Evolutionary conservation across 2,797 vertebrate species (phyloP).

Genomic region (Melanogrammus aeglefinus): DNA sequence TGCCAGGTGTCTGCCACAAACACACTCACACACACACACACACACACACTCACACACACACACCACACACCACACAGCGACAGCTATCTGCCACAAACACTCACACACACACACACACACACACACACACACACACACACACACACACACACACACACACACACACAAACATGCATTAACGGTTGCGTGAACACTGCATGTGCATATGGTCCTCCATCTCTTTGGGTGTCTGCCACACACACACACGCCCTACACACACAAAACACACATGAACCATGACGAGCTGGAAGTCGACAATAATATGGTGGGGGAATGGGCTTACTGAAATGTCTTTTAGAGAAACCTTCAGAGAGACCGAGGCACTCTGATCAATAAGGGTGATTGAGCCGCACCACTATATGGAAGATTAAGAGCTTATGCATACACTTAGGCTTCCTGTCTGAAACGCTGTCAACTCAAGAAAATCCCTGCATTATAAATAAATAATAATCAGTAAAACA

Average conservation of each 20-base stretch:
- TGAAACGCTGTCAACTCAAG: constrained; percentile 60
- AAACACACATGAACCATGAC: constrained; percentile 20
- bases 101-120: constrained; percentile 10
- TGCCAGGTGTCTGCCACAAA: not conserved
- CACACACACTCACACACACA: not conserved
- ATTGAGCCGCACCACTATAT: constrained; percentile 48
- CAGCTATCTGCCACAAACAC: not conserved
- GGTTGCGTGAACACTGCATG: not conserved
- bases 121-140: constrained; percentile 14
- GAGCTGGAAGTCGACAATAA: constrained; percentile 41
- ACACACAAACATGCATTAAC: not conserved
- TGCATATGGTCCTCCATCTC: not conserved
- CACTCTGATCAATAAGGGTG: constrained; percentile 64
- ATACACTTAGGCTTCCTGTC: constrained; percentile 52
- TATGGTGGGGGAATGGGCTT: constrained; percentile 58
- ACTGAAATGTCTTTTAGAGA: constrained; percentile 31
- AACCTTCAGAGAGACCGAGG: constrained; percentile 55
- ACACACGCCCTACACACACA: constrained; percentile 10
- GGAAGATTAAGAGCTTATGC: constrained; percentile 67
- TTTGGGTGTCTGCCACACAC: not conserved
- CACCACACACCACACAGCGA: constrained; percentile 10
- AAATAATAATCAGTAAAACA: constrained; percentile 44
- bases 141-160: constrained; percentile 7
- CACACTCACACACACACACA: not conserved
- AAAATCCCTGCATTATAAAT: constrained; percentile 58